Evolutionary conservation across 2,797 vertebrate genomes (phyloP).

Genomic region (Clangula hyemalis): DNA sequence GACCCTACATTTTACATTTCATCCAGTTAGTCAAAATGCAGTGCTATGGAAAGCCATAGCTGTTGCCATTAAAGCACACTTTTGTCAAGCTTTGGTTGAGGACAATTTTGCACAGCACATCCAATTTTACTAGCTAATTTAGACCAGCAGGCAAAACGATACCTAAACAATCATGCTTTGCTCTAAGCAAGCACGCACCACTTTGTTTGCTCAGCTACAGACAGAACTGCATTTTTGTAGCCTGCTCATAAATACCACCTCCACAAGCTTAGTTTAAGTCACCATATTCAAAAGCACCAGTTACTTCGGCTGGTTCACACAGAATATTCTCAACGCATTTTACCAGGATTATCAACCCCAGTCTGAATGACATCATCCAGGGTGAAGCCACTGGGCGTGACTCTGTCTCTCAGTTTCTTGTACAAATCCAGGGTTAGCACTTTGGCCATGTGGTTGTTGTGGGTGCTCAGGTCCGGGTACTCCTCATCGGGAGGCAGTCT

Average conservation of each 20-base stretch:
- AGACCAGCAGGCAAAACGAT: not conserved
- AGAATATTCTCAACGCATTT: constrained; percentile 63
- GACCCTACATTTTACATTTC: not conserved
- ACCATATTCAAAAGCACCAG: constrained; percentile 51
- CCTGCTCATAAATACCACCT: constrained; percentile 39
- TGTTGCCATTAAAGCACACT: not conserved
- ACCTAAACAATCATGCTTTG: constrained; percentile 24
- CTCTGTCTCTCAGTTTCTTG: constrained; percentile 72
- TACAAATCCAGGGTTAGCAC: constrained; percentile 84
- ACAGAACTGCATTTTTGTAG: not conserved
- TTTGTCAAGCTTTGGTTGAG: constrained; percentile 22
- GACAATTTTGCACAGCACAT: constrained; percentile 35
- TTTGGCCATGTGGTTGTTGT: constrained; percentile 87
- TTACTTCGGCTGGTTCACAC: constrained; percentile 54
- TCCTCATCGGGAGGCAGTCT: constrained; percentile 80
- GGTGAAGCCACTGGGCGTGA: constrained; percentile 81
- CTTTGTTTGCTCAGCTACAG: constrained; percentile 7
- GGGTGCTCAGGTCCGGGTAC: constrained; percentile 80
- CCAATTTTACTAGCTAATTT: constrained; percentile 31
- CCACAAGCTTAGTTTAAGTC: constrained; percentile 38
- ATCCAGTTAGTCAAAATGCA: constrained; percentile 19
- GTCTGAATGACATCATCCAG: constrained; percentile 87
- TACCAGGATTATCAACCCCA: constrained; percentile 88
- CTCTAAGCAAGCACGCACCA: constrained; percentile 27
- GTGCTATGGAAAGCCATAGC: constrained; percentile 15